Base-by-base conservation (phyloP, 1,140 invertebrate species). In the Episyrphus balteatus region DNA sequence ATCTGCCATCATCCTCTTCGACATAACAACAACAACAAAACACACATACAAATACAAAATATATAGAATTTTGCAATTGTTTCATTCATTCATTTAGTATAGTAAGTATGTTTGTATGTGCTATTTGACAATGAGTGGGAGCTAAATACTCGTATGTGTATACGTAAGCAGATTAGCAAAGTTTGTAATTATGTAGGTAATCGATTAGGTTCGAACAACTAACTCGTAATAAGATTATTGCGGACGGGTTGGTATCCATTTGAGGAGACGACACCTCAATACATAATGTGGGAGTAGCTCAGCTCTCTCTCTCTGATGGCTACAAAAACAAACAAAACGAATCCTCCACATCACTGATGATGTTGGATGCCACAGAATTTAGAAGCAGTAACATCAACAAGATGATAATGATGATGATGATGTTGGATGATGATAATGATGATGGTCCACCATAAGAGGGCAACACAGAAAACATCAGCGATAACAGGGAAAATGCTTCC, bases 171-270 rank as follows among this genome's bases (percentile, higher is more conserved):
- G 62, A 66, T 66, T 66, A 66, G 60, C 52, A 65, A 66, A 66
- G 62, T 66, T 66, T 61, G 62, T 66, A 66, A 66, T 66, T 66
- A 66, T 61, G 62, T 66, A 61, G 62, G 62, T 66, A 66, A 66
- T 66, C 66, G 62, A 66, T 66, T 66, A 66, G 62, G 62, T 66
- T 66, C 62, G 62, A 65, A 66, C 62, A 66, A 66, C 62, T 61
- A 62, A 66, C 61, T 66, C 58, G 57, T 66, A 66, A 66, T 66
- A 66, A 66, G 62, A 66, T 66, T 66, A 66, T 66, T 66, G 62
- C 58, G 65, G 61, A 54, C 54, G 60, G 58, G 55, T 51, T 51
- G 31, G 46, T n/a, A 37, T 15, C 21, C 18, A 41, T 21, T 41
- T 41, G 39, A 41, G 39, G 26, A 15, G 13, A 19, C 39, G 26